Evolutionary conservation across 2,797 vertebrate genomes (phyloP).

Genomic region (Champsocephalus esox): DNA sequence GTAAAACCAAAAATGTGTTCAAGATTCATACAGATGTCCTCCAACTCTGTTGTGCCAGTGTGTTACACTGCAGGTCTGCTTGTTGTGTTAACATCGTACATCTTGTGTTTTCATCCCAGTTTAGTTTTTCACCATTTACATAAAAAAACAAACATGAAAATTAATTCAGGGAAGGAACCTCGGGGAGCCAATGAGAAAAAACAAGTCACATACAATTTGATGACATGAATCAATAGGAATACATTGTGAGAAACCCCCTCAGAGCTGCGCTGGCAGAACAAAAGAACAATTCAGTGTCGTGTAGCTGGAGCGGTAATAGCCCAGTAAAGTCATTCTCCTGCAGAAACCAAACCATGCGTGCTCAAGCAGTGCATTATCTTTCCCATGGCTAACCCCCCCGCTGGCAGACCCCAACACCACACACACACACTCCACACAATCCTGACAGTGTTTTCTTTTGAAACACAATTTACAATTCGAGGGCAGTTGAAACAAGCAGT

Average conservation of each 20-base stretch:
- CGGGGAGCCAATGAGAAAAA: slow-evolving; percentile 71
- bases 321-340: slow-evolving; percentile 67
- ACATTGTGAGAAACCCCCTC: slow-evolving; percentile 71
- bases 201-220: slow-evolving; percentile 69
- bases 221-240: slow-evolving; percentile 81
- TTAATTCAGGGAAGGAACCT: slow-evolving; percentile 65
- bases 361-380: slow-evolving; percentile 64
- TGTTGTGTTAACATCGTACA: slow-evolving; percentile 9
- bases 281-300: slow-evolving; percentile 68
- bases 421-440: slow-evolving; percentile 24
- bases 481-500: slow-evolving; percentile 32
- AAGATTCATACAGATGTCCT: slow-evolving; percentile 18
- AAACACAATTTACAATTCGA: slow-evolving; percentile 53
- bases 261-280: slow-evolving; percentile 64
- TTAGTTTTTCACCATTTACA: slow-evolving; percentile 56
- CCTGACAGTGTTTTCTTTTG: slow-evolving; percentile 46
- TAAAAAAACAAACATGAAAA: slow-evolving; percentile 53
- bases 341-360: slow-evolving; percentile 70
- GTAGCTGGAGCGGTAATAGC: slow-evolving; percentile 65
- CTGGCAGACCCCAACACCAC: neutral
- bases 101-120: slow-evolving; percentile 16
- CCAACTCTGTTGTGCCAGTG: slow-evolving; percentile 17
- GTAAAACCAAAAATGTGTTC: slow-evolving; percentile 6
- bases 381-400: slow-evolving; percentile 35
- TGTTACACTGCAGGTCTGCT: slow-evolving; percentile 19